phyloP scores from a whole-genome alignment of 2,797 vertebrate species.

The Tragopan temminckii region DNA sequence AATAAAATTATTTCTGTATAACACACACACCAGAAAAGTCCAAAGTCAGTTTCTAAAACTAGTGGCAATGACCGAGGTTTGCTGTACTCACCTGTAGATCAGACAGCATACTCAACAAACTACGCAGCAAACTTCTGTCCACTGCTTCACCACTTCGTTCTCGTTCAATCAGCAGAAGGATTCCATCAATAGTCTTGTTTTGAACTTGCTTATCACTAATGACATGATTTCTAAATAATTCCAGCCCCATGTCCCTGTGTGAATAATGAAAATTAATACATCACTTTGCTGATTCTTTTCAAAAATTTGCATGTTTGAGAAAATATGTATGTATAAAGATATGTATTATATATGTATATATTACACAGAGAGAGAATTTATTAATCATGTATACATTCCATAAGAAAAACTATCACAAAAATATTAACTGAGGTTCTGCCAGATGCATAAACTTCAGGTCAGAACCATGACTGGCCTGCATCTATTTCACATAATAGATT shows the following conservation, averaged over 20 bases:
- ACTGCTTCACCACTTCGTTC: conserved; percentile 85
- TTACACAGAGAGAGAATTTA: neutral
- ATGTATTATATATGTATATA: too few species aligned
- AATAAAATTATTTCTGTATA: neutral
- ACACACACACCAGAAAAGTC: rapidly evolving
- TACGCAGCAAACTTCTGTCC: conserved; percentile 84
- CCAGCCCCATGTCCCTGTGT: conserved; percentile 86
- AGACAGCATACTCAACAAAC: conserved; percentile 86
- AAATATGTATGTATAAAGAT: neutral
- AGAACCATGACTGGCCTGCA: neutral
- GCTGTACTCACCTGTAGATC: conserved; percentile 82
- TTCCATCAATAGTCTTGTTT: conserved; percentile 84
- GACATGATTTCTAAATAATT: conserved; percentile 85
- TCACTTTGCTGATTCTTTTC: neutral
- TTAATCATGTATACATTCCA: rapidly evolving
- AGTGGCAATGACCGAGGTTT: neutral
- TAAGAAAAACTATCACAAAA: neutral
- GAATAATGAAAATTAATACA: conserved; percentile 8
- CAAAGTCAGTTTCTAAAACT: neutral
- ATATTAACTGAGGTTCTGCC: neutral
- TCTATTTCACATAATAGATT: neutral
- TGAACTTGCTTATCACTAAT: conserved; percentile 85
- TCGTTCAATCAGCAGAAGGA: conserved; percentile 81
- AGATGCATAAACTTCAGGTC: neutral
- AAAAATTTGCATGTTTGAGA: neutral